Percentiles rank a stretch among this genome's conserved stretches.
These are phyloP conservation scores for Ailuropoda melanoleuca DNA, from an alignment of 2,113 vertebrate species.

Conservation along the genomic window DNA sequence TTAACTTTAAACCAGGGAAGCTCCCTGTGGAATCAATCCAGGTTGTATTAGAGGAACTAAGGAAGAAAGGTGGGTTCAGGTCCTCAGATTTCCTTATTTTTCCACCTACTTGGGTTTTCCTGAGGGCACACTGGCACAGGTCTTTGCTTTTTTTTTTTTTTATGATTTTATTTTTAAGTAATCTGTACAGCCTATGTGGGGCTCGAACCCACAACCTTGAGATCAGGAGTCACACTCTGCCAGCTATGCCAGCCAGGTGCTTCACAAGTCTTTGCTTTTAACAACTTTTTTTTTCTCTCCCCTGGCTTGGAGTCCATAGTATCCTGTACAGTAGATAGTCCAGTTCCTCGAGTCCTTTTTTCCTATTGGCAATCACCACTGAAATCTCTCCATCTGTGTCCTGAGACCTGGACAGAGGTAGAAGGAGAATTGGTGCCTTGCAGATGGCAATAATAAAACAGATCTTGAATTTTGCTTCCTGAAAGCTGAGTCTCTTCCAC, in stretches of 20 bases:
- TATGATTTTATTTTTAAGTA: neutral
- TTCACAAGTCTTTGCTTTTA: neutral
- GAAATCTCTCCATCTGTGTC: neutral
- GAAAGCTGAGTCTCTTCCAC: slow-evolving; percentile 30
- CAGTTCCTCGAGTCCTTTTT: neutral
- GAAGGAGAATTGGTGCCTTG: neutral
- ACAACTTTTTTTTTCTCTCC: neutral
- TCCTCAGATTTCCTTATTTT: neutral
- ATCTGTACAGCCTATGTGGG: neutral
- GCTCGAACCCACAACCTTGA: neutral
- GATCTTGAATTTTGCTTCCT: neutral
- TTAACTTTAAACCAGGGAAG: slow-evolving; percentile 92
- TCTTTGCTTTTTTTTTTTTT: neutral
- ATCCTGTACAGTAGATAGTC: neutral
- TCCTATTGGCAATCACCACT: neutral
- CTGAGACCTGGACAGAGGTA: neutral
- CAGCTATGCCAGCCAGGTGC: neutral
- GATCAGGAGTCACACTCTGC: neutral
- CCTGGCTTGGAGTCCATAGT: neutral
- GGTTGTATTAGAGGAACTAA: slow-evolving; percentile 95
- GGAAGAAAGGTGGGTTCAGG: slow-evolving; percentile 93
- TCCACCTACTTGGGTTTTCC: slow-evolving; percentile 1
- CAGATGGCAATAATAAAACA: slow-evolving; percentile 1
- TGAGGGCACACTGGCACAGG: neutral
- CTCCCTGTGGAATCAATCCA: slow-evolving; percentile 95